Percentiles rank a stretch among this genome's conserved stretches.
Conservation (phyloP, 2,113 vertebrate genomes). For the Lepus europaeus region DNA sequence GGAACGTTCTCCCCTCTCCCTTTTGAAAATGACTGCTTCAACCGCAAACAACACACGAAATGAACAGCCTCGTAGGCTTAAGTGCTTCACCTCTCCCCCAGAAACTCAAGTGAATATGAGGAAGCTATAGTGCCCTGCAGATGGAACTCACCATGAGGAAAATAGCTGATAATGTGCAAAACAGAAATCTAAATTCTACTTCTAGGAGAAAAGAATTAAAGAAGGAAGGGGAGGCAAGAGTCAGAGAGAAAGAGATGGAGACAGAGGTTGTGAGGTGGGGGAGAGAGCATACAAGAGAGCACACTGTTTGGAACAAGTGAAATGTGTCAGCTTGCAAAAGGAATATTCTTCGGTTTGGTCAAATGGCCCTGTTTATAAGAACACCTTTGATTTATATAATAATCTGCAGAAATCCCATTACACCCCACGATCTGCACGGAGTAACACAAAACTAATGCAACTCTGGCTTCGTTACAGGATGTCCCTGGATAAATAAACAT, state of each 20-base stretch:
- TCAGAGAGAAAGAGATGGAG: slow-evolving; percentile 9
- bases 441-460: slow-evolving; percentile 74
- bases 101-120: slow-evolving; percentile 72
- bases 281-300: neutral
- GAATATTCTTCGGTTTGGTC: slow-evolving; percentile 72
- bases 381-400: slow-evolving; percentile 79
- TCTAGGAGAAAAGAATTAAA: slow-evolving; percentile 64
- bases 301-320: slow-evolving; percentile 57
- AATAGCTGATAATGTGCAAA: slow-evolving; percentile 67
- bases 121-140: slow-evolving; percentile 69
- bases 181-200: slow-evolving; percentile 62
- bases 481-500: slow-evolving; percentile 88
- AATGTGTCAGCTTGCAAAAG: slow-evolving; percentile 66
- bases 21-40: slow-evolving; percentile 63
- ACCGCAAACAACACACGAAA: slow-evolving; percentile 77
- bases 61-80: slow-evolving; percentile 67
- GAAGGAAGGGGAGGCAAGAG: neutral
- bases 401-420: slow-evolving; percentile 74
- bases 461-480: slow-evolving; percentile 85
- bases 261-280: neutral
- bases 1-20: neutral
- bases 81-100: slow-evolving; percentile 76
- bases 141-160: slow-evolving; percentile 69
- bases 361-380: slow-evolving; percentile 78
- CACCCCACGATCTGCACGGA: slow-evolving; percentile 75